Conservation (phyloP, 1,140 invertebrate genomes). For the Lutraria rhynchaena region DNA sequence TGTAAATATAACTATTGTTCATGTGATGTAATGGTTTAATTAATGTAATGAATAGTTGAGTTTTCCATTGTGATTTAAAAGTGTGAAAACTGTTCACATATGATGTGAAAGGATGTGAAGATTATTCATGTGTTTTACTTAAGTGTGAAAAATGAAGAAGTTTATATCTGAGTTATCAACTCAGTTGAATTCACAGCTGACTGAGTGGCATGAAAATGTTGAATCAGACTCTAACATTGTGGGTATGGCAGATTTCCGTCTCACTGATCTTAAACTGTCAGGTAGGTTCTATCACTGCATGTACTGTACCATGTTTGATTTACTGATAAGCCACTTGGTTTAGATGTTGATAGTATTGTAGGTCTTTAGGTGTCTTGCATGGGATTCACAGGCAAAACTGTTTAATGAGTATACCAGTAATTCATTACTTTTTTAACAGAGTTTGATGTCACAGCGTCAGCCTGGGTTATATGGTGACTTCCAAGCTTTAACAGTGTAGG, state of each 20-base stretch:
- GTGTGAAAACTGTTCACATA: too few species aligned
- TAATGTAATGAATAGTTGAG: neutral
- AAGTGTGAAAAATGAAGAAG: constrained; percentile 34
- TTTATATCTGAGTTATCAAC: constrained; percentile 12
- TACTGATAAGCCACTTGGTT: too few species aligned
- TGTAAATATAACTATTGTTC: neutral
- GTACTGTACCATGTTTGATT: too few species aligned
- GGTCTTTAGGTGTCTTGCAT: too few species aligned
- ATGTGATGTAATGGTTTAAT: neutral
- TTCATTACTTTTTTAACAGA: too few species aligned
- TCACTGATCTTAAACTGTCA: constrained; percentile 39
- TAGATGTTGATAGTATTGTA: too few species aligned
- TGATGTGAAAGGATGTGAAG: neutral
- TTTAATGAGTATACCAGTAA: too few species aligned
- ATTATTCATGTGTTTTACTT: neutral
- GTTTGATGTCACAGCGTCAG: too few species aligned
- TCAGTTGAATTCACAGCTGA: constrained; percentile 19
- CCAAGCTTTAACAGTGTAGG: too few species aligned
- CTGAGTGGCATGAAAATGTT: constrained; percentile 19
- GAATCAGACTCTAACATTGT: constrained; percentile 25
- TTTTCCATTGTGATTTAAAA: neutral
- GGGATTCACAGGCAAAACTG: too few species aligned
- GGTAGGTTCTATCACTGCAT: too few species aligned
- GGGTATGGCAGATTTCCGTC: constrained; percentile 21
- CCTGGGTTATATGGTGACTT: too few species aligned